A percentile compares a stretch with the other conserved stretches of the same genome.
Conservation (phyloP, 1,140 invertebrate genomes). For the Bombus huntii region DNA sequence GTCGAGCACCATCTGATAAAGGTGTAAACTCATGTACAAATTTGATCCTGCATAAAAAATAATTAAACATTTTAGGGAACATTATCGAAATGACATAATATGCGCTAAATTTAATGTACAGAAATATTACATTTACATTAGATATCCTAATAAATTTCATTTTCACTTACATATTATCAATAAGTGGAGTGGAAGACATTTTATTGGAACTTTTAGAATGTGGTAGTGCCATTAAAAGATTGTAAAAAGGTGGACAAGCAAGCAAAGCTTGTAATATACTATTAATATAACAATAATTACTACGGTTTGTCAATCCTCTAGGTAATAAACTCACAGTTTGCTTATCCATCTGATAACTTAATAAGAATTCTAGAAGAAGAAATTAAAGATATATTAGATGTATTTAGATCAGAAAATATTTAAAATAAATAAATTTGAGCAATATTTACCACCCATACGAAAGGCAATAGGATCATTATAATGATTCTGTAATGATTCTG, state of each 20-base stretch:
- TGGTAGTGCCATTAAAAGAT: constrained; percentile 90
- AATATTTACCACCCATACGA: constrained; percentile 86
- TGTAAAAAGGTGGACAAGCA: constrained; percentile 96
- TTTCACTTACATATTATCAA: constrained; percentile 93
- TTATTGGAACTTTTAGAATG: constrained; percentile 84
- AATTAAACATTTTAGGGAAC: constrained; percentile 15
- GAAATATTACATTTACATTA: background rate
- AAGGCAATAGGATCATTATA: constrained; percentile 85
- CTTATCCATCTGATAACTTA: constrained; percentile 89
- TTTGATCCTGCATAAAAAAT: constrained; percentile 82
- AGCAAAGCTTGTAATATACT: constrained; percentile 94
- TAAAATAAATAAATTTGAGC: background rate
- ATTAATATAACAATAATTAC: constrained; percentile 98
- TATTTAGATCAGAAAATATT: constrained; percentile 12
- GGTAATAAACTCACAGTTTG: constrained; percentile 89
- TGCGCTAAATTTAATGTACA: background rate
- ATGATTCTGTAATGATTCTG: constrained; percentile 67
- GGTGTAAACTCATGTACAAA: constrained; percentile 88
- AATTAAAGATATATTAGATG: constrained; percentile 23
- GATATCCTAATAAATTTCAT: constrained; percentile 21
- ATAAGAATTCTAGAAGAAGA: constrained; percentile 87
- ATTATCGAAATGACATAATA: background rate
- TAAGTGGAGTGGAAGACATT: constrained; percentile 91
- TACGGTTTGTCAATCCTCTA: constrained; percentile 93
- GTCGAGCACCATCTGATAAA: constrained; percentile 83